Evolutionary conservation across 2,888 invertebrate species (phyloP).

Genomic region (Apocheima hispidaria): DNA sequence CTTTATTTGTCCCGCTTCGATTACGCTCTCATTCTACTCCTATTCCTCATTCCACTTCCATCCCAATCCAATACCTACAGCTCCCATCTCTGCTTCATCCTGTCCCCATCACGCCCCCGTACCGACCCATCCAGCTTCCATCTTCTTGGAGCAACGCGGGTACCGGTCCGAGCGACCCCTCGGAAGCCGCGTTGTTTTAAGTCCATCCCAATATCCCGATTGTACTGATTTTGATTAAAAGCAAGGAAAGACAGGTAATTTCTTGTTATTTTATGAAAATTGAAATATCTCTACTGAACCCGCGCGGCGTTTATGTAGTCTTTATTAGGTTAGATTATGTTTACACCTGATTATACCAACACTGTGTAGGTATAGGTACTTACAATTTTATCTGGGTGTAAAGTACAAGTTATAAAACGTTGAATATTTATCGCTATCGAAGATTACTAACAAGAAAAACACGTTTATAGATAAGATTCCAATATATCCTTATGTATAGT

Average conservation of each 20-base stretch:
- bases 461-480: neutral
- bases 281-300: neutral
- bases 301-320: neutral
- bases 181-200: no score
- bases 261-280: neutral
- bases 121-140: no score
- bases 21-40: no score
- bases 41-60: no score
- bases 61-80: no score
- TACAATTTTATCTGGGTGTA: slow-evolving; percentile 6
- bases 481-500: neutral
- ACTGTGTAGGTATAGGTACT: neutral
- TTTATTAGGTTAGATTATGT: slow-evolving; percentile 5
- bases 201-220: no score
- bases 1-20: no score
- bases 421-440: slow-evolving; percentile 1
- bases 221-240: no score
- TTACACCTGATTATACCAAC: neutral
- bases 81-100: no score
- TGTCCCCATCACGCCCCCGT: no score
- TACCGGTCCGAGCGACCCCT: no score
- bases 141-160: no score
- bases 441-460: slow-evolving; percentile 7
- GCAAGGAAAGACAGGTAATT: neutral
- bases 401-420: slow-evolving; percentile 10